Evolutionary conservation across 2,113 vertebrate species (phyloP).

Genomic region (Ivindomyrus marchei): DNA sequence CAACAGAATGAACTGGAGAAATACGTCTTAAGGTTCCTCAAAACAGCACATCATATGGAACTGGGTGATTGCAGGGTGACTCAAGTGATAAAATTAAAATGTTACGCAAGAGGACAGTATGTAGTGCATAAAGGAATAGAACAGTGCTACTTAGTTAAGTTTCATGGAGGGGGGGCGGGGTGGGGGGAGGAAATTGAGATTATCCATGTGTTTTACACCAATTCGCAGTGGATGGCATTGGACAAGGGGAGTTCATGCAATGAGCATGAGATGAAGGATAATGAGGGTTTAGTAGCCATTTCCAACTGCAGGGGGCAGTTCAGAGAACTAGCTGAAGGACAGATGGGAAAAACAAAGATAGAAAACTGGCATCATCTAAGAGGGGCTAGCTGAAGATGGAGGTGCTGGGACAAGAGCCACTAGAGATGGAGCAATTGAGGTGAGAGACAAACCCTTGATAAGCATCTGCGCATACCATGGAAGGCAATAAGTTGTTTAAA

Average conservation of each 20-base stretch:
- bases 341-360: background rate
- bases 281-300: background rate
- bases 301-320: background rate
- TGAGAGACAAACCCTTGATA: background rate
- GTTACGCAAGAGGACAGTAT: background rate
- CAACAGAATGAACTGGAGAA: background rate
- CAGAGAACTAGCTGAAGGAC: background rate
- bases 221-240: background rate
- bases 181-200: background rate
- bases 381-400: background rate
- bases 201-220: background rate
- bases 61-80: background rate
- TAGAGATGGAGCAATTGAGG: background rate
- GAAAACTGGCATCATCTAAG: background rate
- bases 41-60: background rate
- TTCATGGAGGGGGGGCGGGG: background rate
- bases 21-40: background rate
- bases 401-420: background rate
- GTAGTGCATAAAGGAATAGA: background rate
- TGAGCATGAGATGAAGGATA: background rate
- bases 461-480: background rate
- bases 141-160: background rate
- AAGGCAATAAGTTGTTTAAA: background rate
- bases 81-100: background rate
- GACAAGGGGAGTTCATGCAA: background rate